phyloP scores from a whole-genome alignment of 1,140 invertebrate genomes.

The Neuroterus valhalla region DNA sequence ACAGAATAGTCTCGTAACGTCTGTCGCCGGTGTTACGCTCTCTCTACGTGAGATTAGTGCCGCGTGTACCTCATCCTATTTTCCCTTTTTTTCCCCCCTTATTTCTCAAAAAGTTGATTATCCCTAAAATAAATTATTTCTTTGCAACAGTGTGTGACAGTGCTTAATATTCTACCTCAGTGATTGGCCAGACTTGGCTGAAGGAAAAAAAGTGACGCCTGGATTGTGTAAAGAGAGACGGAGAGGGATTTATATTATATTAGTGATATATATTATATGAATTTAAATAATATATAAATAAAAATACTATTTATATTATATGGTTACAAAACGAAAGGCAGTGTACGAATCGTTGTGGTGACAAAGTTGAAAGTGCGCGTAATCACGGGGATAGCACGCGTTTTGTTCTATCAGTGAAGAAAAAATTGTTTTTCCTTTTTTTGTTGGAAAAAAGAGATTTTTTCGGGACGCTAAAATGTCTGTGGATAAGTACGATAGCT shows the following conservation, averaged over 20 bases:
- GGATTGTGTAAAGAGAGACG: slow-evolving; percentile 1
- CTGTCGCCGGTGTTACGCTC: slow-evolving; percentile 39
- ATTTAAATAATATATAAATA: slow-evolving; percentile 1
- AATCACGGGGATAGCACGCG: neutral
- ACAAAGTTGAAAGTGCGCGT: slow-evolving; percentile 2
- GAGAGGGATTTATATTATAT: slow-evolving; percentile 19
- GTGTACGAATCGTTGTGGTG: neutral
- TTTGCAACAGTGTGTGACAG: slow-evolving; percentile 60
- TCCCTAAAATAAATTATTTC: slow-evolving; percentile 24
- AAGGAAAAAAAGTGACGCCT: neutral
- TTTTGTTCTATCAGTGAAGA: neutral
- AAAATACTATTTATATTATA: slow-evolving; percentile 1
- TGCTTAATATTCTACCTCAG: slow-evolving; percentile 63
- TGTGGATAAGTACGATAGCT: slow-evolving; percentile 69
- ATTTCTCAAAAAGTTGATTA: slow-evolving; percentile 32
- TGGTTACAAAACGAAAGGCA: neutral
- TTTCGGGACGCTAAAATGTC: slow-evolving; percentile 54
- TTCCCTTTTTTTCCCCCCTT: slow-evolving; percentile 48
- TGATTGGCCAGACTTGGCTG: slow-evolving; percentile 42
- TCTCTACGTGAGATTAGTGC: slow-evolving; percentile 31
- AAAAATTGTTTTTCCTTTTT: neutral
- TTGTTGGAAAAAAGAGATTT: neutral
- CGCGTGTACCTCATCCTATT: slow-evolving; percentile 46
- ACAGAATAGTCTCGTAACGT: slow-evolving; percentile 51
- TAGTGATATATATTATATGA: slow-evolving; percentile 13